Base-by-base conservation (phyloP, 2,797 vertebrate species). In the Helostoma temminkii region DNA sequence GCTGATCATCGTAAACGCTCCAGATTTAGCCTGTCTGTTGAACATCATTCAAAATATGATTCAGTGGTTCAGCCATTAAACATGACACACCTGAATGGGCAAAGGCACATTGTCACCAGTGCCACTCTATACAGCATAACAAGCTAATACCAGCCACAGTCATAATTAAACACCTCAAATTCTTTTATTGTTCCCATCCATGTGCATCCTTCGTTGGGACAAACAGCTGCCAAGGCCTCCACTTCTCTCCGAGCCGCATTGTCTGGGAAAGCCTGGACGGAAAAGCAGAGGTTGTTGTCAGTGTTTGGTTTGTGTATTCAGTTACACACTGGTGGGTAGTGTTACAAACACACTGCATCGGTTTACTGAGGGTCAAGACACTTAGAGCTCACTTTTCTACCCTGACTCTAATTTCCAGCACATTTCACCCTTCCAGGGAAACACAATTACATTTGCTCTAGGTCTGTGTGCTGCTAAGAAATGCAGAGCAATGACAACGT, bases 111-210 rank as follows among this genome's bases (percentile, higher is more conserved):
- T n/a, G n/a, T n/a, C n/a, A n/a, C n/a, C n/a, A n/a, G n/a, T n/a
- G n/a, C n/a, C n/a, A n/a, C n/a, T n/a, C n/a, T n/a, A n/a, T n/a
- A n/a, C n/a, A n/a, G n/a, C n/a, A n/a, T n/a, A n/a, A n/a, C n/a
- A n/a, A n/a, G n/a, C n/a, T n/a, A n/a, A n/a, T n/a, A n/a, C n/a
- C n/a, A n/a, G n/a, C n/a, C n/a, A n/a, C n/a, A n/a, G n/a, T n/a
- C n/a, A n/a, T n/a, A n/a, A 30, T 30, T 30, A 8, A 4, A 30
- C 63, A 98, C 98, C 96, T 99, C 98, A 0, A 97, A 99, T 15
- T 99, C 97, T 78, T 96, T 99, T 66, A 99, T 93, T 4, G 95
- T 97, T 34, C 97, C 98, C 21, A 93, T 96, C 98, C 98, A 99
- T 0, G 88, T 90, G 83, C 98, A 99, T 47, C 95, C 96, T 3